phyloP scores from a whole-genome alignment of 2,113 vertebrate species.

The Grus americana region DNA sequence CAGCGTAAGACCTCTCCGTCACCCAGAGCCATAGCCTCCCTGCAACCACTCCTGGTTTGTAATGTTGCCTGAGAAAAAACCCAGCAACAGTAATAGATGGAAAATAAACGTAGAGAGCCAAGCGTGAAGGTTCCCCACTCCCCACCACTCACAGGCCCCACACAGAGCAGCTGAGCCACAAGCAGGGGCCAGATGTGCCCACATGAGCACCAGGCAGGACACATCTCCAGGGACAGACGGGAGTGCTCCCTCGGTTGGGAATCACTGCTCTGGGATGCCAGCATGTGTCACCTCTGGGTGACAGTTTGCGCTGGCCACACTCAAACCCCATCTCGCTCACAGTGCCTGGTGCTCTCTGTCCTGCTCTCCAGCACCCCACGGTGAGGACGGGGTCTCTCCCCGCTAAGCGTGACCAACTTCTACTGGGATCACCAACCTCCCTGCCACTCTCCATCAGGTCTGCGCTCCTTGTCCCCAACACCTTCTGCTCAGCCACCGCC shows the following conservation, averaged over 20 bases:
- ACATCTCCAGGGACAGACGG: background rate
- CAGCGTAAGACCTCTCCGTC: background rate
- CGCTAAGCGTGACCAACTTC: background rate
- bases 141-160: background rate
- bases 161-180: background rate
- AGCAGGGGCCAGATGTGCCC: background rate
- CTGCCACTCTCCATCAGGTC: background rate
- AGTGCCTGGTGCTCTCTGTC: background rate
- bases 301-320: background rate
- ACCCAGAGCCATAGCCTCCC: background rate
- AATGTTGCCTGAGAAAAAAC: background rate
- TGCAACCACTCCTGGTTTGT: background rate
- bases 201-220: background rate
- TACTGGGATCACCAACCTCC: background rate
- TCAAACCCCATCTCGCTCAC: background rate
- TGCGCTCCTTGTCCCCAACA: accelerated
- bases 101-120: background rate
- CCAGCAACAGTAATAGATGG: background rate
- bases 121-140: background rate
- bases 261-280: background rate
- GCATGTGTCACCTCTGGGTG: background rate
- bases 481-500: background rate
- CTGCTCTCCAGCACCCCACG: background rate
- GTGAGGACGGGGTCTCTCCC: background rate
- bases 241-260: background rate